Conservation (phyloP, 2,113 vertebrate genomes). For the Ursus arctos region DNA sequence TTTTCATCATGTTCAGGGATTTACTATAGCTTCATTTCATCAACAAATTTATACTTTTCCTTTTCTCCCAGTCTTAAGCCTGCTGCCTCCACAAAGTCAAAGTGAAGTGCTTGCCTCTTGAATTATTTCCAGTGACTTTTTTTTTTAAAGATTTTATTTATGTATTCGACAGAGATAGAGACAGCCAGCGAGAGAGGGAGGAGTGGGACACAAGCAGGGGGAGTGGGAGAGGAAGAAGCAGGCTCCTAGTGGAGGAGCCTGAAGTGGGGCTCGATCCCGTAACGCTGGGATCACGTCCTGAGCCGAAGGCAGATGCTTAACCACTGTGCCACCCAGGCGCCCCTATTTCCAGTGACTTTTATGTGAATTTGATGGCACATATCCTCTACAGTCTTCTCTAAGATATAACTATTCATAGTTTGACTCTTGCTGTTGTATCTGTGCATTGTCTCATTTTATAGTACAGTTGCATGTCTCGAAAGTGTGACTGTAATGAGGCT, state of each 20-base stretch:
- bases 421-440: neutral
- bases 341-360: slow-evolving; percentile 47
- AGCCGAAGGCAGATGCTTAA: too few relatives aligned
- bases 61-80: neutral
- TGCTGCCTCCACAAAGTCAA: slow-evolving; percentile 18
- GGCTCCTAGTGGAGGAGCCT: too few relatives aligned
- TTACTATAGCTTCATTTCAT: slow-evolving; percentile 54
- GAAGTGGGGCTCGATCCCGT: too few relatives aligned
- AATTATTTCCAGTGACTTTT: neutral
- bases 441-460: slow-evolving; percentile 21
- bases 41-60: slow-evolving; percentile 47
- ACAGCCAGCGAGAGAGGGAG: too few relatives aligned
- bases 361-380: slow-evolving; percentile 35
- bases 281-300: too few relatives aligned
- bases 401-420: neutral
- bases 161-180: too few relatives aligned
- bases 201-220: too few relatives aligned
- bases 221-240: too few relatives aligned
- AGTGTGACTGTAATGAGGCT: slow-evolving; percentile 2
- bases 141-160: too few relatives aligned
- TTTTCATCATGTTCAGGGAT: slow-evolving; percentile 48
- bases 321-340: too few relatives aligned
- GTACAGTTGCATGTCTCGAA: neutral
- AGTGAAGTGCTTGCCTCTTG: slow-evolving; percentile 58
- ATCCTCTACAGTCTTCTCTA: neutral